Conservation (phyloP, 2,888 invertebrate genomes). For the Nomada fabriciana region DNA sequence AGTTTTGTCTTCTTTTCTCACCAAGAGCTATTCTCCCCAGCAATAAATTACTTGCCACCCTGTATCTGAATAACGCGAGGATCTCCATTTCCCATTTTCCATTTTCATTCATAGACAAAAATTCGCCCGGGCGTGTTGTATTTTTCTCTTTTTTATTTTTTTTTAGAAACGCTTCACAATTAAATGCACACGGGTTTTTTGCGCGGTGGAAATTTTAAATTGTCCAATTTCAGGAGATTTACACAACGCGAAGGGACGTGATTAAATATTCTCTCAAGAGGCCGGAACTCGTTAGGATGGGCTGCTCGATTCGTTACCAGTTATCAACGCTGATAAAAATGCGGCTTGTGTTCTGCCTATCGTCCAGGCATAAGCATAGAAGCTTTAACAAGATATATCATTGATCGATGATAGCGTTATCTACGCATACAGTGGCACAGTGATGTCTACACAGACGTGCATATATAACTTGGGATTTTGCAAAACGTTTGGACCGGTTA, state of each 20-base stretch:
- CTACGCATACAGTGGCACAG: slow-evolving; percentile 17
- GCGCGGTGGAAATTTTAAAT: not conserved
- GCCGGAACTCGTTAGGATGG: not conserved
- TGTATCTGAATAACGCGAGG: not conserved
- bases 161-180: not conserved
- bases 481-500: slow-evolving; percentile 2
- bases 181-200: not conserved
- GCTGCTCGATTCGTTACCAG: not conserved
- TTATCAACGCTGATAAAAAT: slow-evolving; percentile 22
- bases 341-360: slow-evolving; percentile 17
- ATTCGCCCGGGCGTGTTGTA: not conserved
- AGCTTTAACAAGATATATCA: slow-evolving; percentile 50
- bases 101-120: not conserved
- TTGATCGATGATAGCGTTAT: slow-evolving; percentile 69
- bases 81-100: not conserved
- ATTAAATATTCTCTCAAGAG: not conserved
- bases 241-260: not conserved
- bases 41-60: not conserved
- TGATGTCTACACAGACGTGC: slow-evolving; percentile 17
- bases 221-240: not conserved
- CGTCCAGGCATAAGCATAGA: slow-evolving; percentile 29
- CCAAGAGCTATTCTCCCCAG: not conserved
- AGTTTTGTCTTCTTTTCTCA: not conserved
- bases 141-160: not conserved
- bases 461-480: not conserved